Conservation (phyloP, 2,797 vertebrate species). For the Lithobates sylvaticus region DNA sequence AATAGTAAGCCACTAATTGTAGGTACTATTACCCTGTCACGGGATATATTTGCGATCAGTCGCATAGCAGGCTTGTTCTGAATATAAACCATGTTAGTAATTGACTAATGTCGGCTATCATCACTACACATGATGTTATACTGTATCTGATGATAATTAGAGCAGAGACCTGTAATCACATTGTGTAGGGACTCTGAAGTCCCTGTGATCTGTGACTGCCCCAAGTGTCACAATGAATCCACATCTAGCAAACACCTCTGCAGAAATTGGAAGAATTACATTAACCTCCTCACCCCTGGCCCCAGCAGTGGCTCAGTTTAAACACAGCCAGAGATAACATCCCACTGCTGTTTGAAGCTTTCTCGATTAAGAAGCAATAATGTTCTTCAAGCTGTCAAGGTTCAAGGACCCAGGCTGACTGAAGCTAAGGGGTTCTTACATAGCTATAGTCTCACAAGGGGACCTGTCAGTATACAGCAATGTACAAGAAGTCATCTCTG, state of each 20-base stretch:
- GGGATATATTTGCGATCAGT: neutral
- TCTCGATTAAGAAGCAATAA: conserved; percentile 56
- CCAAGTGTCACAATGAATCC: conserved; percentile 48
- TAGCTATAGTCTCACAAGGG: conserved; percentile 5
- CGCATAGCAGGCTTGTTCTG: neutral
- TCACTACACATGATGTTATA: neutral
- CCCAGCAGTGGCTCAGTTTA: conserved; percentile 50
- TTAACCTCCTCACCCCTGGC: conserved; percentile 57
- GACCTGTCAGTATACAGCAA: neutral
- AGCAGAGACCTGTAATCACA: conserved; percentile 3
- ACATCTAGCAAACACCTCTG: conserved; percentile 53
- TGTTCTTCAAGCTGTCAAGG: conserved; percentile 52
- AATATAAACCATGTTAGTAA: neutral
- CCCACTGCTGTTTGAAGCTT: conserved; percentile 29
- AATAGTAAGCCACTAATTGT: neutral
- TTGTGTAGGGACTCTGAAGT: conserved; percentile 4
- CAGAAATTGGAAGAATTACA: conserved; percentile 54
- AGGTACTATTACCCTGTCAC: neutral
- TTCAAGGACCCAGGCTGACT: conserved; percentile 48
- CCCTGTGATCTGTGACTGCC: conserved; percentile 14
- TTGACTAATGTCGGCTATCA: conserved; percentile 7
- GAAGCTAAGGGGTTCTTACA: conserved; percentile 11
- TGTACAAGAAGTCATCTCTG: neutral
- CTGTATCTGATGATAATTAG: conserved; percentile 11
- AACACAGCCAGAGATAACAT: conserved; percentile 50